Conservation (phyloP, 2,888 invertebrate species). For the Plemyria rubiginata region DNA sequence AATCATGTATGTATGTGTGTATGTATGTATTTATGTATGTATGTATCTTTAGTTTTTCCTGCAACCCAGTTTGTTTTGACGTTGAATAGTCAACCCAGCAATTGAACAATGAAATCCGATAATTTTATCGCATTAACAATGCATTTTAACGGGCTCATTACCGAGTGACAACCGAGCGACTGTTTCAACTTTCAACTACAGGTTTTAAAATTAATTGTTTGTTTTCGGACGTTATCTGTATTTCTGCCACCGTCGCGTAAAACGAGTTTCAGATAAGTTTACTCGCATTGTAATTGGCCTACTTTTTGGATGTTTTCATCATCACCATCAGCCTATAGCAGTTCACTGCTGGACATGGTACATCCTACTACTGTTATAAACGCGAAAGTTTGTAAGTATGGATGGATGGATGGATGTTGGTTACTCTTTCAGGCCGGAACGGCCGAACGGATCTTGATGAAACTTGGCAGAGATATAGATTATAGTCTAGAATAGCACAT, state of each 20-base stretch:
- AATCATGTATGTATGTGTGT: no score
- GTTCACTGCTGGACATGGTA: no score
- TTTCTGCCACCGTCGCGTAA: neutral
- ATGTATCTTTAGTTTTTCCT: no score
- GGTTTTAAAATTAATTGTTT: constrained; percentile 10
- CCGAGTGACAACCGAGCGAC: constrained; percentile 4
- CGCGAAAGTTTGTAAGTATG: no score
- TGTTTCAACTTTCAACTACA: constrained; percentile 2
- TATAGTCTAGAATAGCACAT: no score
- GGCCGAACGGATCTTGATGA: no score
- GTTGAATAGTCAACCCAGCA: neutral
- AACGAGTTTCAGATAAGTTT: neutral
- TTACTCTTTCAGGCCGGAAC: no score
- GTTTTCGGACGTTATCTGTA: constrained; percentile 5
- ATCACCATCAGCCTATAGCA: no score
- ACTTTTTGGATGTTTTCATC: neutral
- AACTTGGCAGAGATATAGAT: no score
- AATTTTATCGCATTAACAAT: constrained; percentile 5
- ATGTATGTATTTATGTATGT: no score
- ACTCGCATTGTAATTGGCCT: neutral
- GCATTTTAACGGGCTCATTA: constrained; percentile 19
- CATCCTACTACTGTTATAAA: no score
- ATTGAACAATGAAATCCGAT: neutral
- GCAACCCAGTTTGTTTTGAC: neutral
- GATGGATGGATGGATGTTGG: no score